Conservation (phyloP, 2,888 invertebrate species). For the Labia minor region DNA sequence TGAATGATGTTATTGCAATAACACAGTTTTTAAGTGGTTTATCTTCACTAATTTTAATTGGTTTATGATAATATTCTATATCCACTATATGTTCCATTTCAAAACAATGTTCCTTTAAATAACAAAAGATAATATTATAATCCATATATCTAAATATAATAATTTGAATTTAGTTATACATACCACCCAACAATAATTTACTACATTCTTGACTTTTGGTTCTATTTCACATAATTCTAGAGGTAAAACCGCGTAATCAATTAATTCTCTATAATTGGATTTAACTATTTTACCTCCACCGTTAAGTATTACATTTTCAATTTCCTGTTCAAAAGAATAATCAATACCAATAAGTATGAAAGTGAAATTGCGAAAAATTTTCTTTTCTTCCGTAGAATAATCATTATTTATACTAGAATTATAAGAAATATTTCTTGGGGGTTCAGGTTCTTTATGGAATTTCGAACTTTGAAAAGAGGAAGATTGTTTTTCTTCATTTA, state of each 20-base stretch:
- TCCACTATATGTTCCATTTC: conserved; percentile 47
- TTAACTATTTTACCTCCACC: conserved; percentile 46
- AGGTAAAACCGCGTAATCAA: conserved; percentile 58
- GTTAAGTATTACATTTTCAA: conserved; percentile 33
- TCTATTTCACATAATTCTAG: conserved; percentile 39
- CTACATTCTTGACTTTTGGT: conserved; percentile 45
- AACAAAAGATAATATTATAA: neutral
- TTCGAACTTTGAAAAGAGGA: neutral
- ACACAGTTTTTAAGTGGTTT: conserved; percentile 57
- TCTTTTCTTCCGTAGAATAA: neutral
- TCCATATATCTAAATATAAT: neutral
- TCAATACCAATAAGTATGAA: conserved; percentile 36
- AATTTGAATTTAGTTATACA: conserved; percentile 30
- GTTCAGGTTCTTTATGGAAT: neutral
- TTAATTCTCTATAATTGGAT: conserved; percentile 40
- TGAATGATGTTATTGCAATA: conserved; percentile 68
- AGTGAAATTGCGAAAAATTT: conserved; percentile 22
- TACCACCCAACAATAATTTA: conserved; percentile 62
- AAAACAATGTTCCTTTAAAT: conserved; percentile 51
- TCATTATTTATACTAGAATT: too few species aligned
- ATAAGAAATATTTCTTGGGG: neutral
- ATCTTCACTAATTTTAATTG: conserved; percentile 43
- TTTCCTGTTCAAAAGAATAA: conserved; percentile 30
- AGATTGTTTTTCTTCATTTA: neutral
- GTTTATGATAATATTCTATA: conserved; percentile 60